A percentile compares a stretch with the other conserved stretches of the same genome.
Evolutionary conservation across 2,888 invertebrate species (phyloP).

Genomic region (Acleris sparsana): DNA sequence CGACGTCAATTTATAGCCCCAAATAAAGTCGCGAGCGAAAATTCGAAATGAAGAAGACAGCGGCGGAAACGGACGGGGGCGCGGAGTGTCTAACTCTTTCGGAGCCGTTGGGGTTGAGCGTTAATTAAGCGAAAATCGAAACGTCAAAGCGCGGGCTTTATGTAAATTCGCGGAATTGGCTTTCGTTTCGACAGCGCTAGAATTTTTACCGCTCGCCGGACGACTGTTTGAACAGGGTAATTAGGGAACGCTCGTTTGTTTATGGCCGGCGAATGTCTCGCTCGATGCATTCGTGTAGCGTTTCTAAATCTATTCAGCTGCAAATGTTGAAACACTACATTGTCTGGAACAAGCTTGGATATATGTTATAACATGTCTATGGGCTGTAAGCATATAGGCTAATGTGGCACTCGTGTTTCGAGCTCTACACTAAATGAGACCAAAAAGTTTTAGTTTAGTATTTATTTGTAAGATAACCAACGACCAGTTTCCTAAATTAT

Average conservation of each 20-base stretch:
- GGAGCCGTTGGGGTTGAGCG: constrained; percentile 59
- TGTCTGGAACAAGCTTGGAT: too few species aligned
- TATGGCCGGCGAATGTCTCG: not conserved
- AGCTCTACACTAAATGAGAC: too few species aligned
- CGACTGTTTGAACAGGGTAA: constrained; percentile 74
- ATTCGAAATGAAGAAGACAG: constrained; percentile 64
- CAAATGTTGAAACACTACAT: too few species aligned
- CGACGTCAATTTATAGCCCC: constrained; percentile 70
- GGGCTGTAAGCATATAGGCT: too few species aligned
- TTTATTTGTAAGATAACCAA: too few species aligned
- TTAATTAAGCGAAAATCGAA: constrained; percentile 83
- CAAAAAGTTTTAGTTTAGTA: too few species aligned
- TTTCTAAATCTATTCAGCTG: not conserved
- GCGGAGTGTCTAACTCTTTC: constrained; percentile 72
- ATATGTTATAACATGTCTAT: too few species aligned
- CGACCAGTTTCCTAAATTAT: too few species aligned
- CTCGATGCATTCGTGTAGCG: not conserved
- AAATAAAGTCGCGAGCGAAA: constrained; percentile 66
- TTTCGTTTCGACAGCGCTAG: constrained; percentile 69
- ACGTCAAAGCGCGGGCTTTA: constrained; percentile 78
- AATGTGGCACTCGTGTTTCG: too few species aligned
- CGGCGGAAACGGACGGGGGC: constrained; percentile 62
- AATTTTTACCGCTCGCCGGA: constrained; percentile 67
- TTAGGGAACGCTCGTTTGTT: constrained; percentile 53
- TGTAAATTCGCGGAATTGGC: constrained; percentile 79